Evolutionary conservation across 1,140 invertebrate genomes (phyloP).

Genomic region (Dufourea novaeangliae): DNA sequence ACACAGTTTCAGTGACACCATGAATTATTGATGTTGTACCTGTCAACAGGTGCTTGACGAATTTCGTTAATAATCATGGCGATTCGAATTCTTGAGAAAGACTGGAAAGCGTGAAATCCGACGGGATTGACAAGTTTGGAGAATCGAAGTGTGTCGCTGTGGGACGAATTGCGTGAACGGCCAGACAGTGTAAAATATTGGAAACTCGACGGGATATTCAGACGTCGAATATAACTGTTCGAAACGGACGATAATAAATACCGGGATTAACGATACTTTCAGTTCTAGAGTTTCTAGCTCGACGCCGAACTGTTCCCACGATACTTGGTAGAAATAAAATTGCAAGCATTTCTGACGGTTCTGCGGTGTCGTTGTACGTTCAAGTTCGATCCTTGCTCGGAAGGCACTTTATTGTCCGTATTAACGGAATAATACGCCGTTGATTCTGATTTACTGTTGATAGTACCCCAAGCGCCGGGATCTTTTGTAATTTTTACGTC

Average conservation of each 20-base stretch:
- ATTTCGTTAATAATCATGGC: neutral
- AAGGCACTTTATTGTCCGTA: neutral
- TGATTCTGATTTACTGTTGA: neutral
- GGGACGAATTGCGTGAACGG: neutral
- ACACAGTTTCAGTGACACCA: neutral
- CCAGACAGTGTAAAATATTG: neutral
- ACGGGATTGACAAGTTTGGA: neutral
- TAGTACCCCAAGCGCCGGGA: neutral
- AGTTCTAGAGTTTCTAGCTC: neutral
- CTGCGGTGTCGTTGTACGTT: neutral
- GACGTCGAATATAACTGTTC: neutral
- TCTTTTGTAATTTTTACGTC: neutral
- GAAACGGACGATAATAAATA: neutral
- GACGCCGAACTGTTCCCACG: neutral
- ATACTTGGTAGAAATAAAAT: neutral
- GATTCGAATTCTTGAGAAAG: neutral
- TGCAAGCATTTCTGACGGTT: neutral
- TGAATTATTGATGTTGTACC: neutral
- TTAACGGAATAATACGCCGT: neutral
- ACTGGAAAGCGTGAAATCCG: conserved; percentile 1
- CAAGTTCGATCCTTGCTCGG: neutral
- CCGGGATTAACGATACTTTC: neutral
- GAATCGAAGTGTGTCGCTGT: neutral
- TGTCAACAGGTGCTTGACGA: neutral
- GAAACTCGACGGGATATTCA: neutral